phyloP scores from a whole-genome alignment of 2,113 vertebrate genomes.

The Jaculus jaculus region DNA sequence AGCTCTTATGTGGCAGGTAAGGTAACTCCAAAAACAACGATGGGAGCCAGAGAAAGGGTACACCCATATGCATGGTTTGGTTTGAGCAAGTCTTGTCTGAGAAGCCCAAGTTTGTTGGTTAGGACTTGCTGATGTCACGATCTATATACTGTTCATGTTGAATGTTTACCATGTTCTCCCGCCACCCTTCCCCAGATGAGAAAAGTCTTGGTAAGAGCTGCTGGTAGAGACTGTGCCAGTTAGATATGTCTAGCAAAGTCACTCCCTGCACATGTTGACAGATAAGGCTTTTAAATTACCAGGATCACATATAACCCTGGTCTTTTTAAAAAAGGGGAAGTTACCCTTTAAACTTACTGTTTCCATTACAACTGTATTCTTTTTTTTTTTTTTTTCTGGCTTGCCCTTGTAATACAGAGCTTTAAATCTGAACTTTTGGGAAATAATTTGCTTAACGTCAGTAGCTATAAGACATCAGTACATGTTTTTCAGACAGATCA shows the following conservation, averaged over 20 bases:
- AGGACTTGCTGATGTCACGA: not conserved
- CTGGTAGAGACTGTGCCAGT: not conserved
- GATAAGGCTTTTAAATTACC: not conserved
- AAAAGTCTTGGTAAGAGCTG: not conserved
- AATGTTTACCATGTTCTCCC: not conserved
- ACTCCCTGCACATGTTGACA: not conserved
- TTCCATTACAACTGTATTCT: not conserved
- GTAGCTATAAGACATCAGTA: not conserved
- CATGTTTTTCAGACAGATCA: not conserved
- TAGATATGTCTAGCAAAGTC: accelerated
- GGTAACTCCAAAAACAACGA: conserved; percentile 82
- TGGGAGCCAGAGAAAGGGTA: not conserved
- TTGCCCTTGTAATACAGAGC: not conserved
- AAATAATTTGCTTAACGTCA: not conserved
- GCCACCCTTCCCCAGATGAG: not conserved
- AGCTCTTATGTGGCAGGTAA: conserved; percentile 92
- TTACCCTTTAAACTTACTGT: not conserved
- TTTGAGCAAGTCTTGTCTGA: not conserved
- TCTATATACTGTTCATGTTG: not conserved
- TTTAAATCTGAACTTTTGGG: not conserved
- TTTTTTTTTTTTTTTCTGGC: not conserved
- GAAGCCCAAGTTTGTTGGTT: not conserved
- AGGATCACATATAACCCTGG: not conserved
- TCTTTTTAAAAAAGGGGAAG: not conserved
- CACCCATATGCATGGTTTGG: accelerated